Evolutionary conservation across 2,113 vertebrate genomes (phyloP).

Genomic region (Elanus axillaris): DNA sequence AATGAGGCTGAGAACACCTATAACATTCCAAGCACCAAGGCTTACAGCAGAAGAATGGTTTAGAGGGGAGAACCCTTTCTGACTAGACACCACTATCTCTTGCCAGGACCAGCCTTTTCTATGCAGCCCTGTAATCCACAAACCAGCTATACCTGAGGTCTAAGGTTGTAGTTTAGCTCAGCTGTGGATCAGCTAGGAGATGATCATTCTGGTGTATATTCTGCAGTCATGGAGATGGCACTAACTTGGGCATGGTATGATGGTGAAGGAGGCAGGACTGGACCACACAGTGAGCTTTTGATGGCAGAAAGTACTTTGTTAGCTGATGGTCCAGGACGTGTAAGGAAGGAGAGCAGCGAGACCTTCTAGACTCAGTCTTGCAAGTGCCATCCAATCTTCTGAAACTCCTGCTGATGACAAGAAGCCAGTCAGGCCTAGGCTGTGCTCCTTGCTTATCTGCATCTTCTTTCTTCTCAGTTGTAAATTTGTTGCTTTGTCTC

Average conservation of each 20-base stretch:
- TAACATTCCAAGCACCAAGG: background rate
- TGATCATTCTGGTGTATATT: background rate
- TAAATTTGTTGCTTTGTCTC: background rate
- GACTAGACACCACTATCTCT: background rate
- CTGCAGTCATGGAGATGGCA: background rate
- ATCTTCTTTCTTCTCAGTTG: background rate
- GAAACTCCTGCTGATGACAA: background rate
- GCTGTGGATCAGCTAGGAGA: background rate
- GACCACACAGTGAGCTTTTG: background rate
- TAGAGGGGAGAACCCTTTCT: background rate
- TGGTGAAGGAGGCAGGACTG: background rate
- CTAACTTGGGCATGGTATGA: background rate
- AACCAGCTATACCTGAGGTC: background rate
- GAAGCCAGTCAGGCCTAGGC: background rate
- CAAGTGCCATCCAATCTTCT: background rate
- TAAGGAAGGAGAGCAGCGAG: background rate
- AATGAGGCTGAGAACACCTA: background rate
- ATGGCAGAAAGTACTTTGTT: background rate
- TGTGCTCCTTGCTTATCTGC: background rate
- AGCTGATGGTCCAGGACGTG: background rate
- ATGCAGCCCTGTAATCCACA: background rate
- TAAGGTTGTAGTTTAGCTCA: background rate
- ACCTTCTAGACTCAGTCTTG: background rate
- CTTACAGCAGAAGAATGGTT: background rate
- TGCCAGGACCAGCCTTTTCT: background rate